These are phyloP conservation scores for Spermophilus dauricus DNA, from an alignment of 2,113 vertebrate species.

Conservation along the genomic window DNA sequence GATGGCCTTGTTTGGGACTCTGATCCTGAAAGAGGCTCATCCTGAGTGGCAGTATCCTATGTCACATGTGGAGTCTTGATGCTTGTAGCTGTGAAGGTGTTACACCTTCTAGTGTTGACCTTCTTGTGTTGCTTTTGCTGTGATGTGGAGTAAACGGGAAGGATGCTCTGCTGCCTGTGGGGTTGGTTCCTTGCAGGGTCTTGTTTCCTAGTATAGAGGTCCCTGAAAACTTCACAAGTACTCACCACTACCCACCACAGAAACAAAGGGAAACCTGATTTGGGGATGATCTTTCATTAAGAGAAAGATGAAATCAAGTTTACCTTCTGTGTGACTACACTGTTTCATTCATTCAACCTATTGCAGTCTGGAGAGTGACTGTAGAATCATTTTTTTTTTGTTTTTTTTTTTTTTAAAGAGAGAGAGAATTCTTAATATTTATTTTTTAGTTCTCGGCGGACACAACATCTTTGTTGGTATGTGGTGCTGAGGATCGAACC, in stretches of 20 bases:
- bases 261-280: not conserved
- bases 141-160: not conserved
- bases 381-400: not conserved
- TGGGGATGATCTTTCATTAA: not conserved
- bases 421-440: no score
- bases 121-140: not conserved
- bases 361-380: not conserved
- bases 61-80: not conserved
- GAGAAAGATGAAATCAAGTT: not conserved
- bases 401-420: no score
- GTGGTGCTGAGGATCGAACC: no score
- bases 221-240: constrained; percentile 9
- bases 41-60: no score
- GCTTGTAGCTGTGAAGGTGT: not conserved
- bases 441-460: no score
- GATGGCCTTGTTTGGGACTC: constrained; percentile 14
- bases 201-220: not conserved
- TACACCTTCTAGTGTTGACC: no score
- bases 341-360: not conserved
- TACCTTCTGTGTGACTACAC: not conserved
- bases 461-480: no score
- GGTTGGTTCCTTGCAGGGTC: not conserved
- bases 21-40: not conserved
- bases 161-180: not conserved
- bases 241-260: not conserved